Evolutionary conservation across 2,113 vertebrate genomes (phyloP), one percentile per base, ranked within the genome.

Genomic region (Pleuronectes platessa): DNA sequence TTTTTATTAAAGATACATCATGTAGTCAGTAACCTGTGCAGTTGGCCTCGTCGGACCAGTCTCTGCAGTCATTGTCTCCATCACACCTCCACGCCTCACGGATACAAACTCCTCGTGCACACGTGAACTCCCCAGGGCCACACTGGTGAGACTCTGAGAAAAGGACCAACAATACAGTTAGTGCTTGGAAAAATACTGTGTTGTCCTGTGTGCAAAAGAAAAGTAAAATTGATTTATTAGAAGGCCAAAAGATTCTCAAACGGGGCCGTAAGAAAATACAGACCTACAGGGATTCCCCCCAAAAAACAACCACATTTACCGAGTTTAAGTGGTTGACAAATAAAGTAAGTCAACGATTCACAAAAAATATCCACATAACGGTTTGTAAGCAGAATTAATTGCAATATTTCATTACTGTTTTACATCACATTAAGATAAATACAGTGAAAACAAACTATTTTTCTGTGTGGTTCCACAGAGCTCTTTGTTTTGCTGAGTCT

Each of bases 31-130:
- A 3, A 68, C 98, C 95, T 0, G 97, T 98, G 74, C 98, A 99
- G 93, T 99, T 98, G 0, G 93, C 92, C 89, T 99, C 98, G 0
- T 99, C 98, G 0, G 98, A 99, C 98, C 98, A 99, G 90, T 99
- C 98, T 71, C 97, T 93, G 95, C 98, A 99, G 84, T 99, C 98
- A 0, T 99, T 99, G 83, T 99, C 98, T 0, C 98, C 98, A 0
- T 99, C 98, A 1, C 98, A 99, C 79, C 95, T 96, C 98, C 98
- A 99, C 15, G 96, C 96, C 15, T 96, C 94, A 0, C 97, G 96
- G 77, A 99, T 95, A 77, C 98, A 99, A 88, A 98, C 95, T 2
- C 98, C 98, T 0, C 96, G 96, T n/a, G 94, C 95, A 86, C 98
- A 99, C 12, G 93, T 97, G 87, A 97, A 98, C 56, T 99, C 98